Percentiles rank a stretch among this genome's conserved stretches.
Conservation (phyloP, 1,140 invertebrate species). For the Paralvinella palmiformis region DNA sequence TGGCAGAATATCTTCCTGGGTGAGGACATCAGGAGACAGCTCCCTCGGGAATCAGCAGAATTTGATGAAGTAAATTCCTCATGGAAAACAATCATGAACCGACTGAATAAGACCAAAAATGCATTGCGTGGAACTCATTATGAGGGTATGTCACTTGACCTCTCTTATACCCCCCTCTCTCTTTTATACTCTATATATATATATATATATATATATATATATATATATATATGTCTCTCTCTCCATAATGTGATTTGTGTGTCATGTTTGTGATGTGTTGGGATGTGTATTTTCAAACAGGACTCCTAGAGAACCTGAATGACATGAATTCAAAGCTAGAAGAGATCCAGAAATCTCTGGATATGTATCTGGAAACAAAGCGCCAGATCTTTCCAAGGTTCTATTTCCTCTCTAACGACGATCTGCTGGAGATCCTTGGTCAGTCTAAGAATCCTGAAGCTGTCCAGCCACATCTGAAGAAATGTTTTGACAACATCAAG, state of each 20-base stretch:
- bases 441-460: conserved; percentile 50
- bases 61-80: conserved; percentile 49
- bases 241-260: not conserved
- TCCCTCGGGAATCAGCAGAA: conserved; percentile 48
- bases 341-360: conserved; percentile 51
- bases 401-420: conserved; percentile 52
- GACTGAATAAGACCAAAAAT: conserved; percentile 45
- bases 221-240: too few species aligned
- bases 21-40: conserved; percentile 50
- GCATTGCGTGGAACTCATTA: conserved; percentile 45
- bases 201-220: too few species aligned
- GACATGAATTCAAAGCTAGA: conserved; percentile 50
- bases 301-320: conserved; percentile 44
- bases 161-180: too few species aligned
- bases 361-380: conserved; percentile 52
- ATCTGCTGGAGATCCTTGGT: conserved; percentile 51
- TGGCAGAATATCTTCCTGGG: conserved; percentile 53
- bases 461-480: conserved; percentile 50
- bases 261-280: not conserved
- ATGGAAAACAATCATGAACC: conserved; percentile 49
- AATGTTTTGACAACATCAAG: conserved; percentile 52
- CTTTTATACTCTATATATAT: too few species aligned
- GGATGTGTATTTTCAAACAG: too few species aligned
- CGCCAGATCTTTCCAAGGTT: conserved; percentile 51
- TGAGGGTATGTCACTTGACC: conserved; percentile 42